phyloP scores from a whole-genome alignment of 2,888 invertebrate species.

The Polietes domitor region DNA sequence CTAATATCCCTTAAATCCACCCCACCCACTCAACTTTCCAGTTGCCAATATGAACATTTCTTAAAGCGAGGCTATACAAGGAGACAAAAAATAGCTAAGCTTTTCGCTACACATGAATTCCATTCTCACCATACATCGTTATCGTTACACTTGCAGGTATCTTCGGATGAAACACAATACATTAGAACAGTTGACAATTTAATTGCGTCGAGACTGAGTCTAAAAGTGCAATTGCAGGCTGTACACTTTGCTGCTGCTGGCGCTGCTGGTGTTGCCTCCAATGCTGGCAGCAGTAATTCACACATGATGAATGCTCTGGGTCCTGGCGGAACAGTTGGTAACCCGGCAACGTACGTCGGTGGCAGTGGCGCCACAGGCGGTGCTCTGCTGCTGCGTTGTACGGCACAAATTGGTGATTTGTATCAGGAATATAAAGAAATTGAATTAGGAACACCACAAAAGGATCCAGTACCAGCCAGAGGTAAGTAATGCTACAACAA shows the following conservation, averaged over 20 bases:
- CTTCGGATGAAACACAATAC: conserved; percentile 78
- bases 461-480: conserved; percentile 89
- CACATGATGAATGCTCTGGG: conserved; percentile 60
- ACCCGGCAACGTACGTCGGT: conserved; percentile 59
- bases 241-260: conserved; percentile 77
- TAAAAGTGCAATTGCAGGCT: conserved; percentile 80
- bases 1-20: conserved; percentile 23
- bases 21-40: conserved; percentile 4
- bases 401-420: conserved; percentile 86
- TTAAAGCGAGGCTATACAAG: conserved; percentile 18
- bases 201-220: conserved; percentile 79
- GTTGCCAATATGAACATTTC: conserved; percentile 49
- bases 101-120: conserved; percentile 21
- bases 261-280: conserved; percentile 70
- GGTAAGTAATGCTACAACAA: conserved; percentile 81
- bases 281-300: conserved; percentile 62
- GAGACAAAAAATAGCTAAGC: not conserved
- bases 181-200: conserved; percentile 79
- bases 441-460: conserved; percentile 86
- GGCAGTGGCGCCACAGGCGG: conserved; percentile 62
- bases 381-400: conserved; percentile 86
- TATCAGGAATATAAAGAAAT: conserved; percentile 87
- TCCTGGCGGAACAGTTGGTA: conserved; percentile 64
- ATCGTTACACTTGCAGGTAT: conserved; percentile 73
- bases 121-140: conserved; percentile 15